Conservation (phyloP, 2,888 invertebrate species). For the Fissipunctia ypsillon region DNA sequence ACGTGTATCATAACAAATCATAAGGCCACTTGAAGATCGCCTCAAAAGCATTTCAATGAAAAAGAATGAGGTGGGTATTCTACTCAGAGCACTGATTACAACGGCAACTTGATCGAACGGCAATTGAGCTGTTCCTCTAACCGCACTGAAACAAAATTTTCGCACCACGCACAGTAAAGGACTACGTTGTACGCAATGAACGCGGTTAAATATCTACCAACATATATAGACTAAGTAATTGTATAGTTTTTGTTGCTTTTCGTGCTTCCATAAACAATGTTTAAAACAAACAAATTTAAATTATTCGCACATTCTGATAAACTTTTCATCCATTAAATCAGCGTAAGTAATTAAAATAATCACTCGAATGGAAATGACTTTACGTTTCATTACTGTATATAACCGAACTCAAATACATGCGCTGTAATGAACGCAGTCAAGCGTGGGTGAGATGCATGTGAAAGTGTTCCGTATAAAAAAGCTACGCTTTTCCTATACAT, state of each 20-base stretch:
- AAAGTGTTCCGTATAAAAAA: neutral
- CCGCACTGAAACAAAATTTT: neutral
- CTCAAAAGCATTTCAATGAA: too few species aligned
- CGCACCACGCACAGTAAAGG: neutral
- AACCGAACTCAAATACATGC: slow-evolving; percentile 18
- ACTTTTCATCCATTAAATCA: slow-evolving; percentile 4
- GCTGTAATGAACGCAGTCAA: slow-evolving; percentile 22
- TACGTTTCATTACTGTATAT: slow-evolving; percentile 15
- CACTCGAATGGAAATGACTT: slow-evolving; percentile 37
- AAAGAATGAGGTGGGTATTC: too few species aligned
- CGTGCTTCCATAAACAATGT: neutral
- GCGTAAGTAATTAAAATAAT: slow-evolving; percentile 45
- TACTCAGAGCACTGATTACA: too few species aligned
- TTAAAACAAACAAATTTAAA: slow-evolving; percentile 5
- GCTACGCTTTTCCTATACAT: neutral
- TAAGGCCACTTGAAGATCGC: too few species aligned
- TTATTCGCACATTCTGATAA: neutral
- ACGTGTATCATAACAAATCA: too few species aligned
- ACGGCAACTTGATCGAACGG: too few species aligned
- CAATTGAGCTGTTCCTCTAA: too few species aligned
- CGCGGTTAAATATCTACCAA: neutral
- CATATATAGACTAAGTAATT: too few species aligned
- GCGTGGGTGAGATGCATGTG: neutral
- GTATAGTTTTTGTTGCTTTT: too few species aligned
- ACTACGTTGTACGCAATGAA: neutral